A percentile compares a stretch with the other conserved stretches of the same genome.
These are phyloP conservation scores for Periophthalmodon schlosseri DNA, from an alignment of 2,113 vertebrate species.

Conservation along the genomic window DNA sequence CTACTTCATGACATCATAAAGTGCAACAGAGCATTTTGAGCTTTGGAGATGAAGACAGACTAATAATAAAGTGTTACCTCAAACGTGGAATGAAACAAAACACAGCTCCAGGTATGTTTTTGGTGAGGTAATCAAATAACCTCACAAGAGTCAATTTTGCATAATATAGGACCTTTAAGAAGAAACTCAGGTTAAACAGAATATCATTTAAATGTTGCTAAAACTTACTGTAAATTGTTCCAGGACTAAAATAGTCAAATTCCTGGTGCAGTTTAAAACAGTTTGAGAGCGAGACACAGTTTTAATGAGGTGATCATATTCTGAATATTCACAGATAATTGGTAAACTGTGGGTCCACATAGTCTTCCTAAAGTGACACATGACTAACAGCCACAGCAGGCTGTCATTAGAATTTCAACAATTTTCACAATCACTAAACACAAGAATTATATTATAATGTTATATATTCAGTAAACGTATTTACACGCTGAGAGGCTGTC, in stretches of 20 bases:
- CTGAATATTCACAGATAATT: background rate
- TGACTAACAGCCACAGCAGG: background rate
- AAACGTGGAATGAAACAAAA: too few relatives aligned
- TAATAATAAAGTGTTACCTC: too few relatives aligned
- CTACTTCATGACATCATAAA: too few relatives aligned
- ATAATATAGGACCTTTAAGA: too few relatives aligned
- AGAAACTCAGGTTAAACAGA: slow-evolving; percentile 1
- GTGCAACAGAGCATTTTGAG: too few relatives aligned
- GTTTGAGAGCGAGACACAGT: background rate
- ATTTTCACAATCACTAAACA: background rate
- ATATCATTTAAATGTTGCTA: background rate
- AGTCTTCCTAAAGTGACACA: background rate
- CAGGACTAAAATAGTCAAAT: background rate
- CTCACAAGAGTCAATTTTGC: too few relatives aligned
- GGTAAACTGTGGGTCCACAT: background rate
- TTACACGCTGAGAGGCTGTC: too few relatives aligned
- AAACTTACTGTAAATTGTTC: background rate
- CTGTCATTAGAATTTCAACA: background rate
- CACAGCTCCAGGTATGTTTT: too few relatives aligned
- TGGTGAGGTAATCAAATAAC: too few relatives aligned
- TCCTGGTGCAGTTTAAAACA: background rate
- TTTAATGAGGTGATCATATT: background rate
- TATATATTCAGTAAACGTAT: too few relatives aligned
- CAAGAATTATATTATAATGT: too few relatives aligned
- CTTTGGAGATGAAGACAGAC: too few relatives aligned